phyloP scores from a whole-genome alignment of 2,888 invertebrate genomes.

The Prostheceraeus crozeri region DNA sequence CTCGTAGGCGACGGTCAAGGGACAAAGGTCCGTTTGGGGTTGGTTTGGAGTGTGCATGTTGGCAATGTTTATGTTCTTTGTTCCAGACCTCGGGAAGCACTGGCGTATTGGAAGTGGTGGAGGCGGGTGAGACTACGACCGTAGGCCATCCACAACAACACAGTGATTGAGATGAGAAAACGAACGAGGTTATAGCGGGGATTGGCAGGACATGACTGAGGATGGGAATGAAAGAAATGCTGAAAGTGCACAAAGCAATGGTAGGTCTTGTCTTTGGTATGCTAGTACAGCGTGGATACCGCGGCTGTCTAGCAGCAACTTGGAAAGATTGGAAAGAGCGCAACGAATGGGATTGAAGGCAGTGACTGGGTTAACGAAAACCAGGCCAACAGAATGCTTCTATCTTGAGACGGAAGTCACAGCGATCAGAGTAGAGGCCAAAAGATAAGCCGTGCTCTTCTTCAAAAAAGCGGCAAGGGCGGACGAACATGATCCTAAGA shows the following conservation, averaged over 20 bases:
- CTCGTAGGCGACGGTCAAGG: too few species aligned
- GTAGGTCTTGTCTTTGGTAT: constrained; percentile 1
- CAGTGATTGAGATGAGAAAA: too few species aligned
- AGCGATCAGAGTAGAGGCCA: constrained; percentile 13
- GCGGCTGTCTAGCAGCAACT: neutral
- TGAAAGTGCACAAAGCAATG: constrained; percentile 16
- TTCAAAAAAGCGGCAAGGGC: constrained; percentile 15
- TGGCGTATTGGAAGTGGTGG: too few species aligned
- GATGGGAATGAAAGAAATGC: constrained; percentile 16
- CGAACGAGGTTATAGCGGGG: constrained; percentile 7
- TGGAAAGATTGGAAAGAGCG: constrained; percentile 2
- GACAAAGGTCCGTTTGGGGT: too few species aligned
- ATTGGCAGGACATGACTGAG: constrained; percentile 10
- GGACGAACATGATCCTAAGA: too few species aligned
- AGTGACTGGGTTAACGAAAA: neutral
- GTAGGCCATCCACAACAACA: too few species aligned
- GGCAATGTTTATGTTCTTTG: too few species aligned
- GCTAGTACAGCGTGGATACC: constrained; percentile 14
- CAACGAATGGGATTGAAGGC: neutral
- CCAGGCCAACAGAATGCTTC: neutral
- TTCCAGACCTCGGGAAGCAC: too few species aligned
- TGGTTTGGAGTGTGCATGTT: too few species aligned
- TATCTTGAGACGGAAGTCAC: constrained; percentile 4
- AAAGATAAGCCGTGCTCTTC: constrained; percentile 14
- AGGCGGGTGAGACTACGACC: too few species aligned